Conservation (phyloP, 2,113 vertebrate species). For the Damaliscus lunatus region DNA sequence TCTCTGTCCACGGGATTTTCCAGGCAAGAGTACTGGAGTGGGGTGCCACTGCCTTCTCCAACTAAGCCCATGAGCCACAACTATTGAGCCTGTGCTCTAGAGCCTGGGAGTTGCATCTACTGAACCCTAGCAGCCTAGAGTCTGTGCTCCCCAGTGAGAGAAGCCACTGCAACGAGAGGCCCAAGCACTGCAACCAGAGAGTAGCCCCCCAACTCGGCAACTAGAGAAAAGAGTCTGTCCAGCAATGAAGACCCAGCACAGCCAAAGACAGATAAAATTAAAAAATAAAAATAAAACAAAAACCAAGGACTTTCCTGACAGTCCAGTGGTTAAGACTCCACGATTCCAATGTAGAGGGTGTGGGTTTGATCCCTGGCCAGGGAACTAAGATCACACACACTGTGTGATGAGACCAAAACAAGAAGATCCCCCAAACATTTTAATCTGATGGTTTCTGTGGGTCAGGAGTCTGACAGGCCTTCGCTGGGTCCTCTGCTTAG, state of each 20-base stretch:
- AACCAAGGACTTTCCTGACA: not conserved
- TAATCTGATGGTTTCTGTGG: not conserved
- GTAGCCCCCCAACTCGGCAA: not conserved
- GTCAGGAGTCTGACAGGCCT: not conserved
- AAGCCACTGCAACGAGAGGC: not conserved
- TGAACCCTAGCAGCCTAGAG: not conserved
- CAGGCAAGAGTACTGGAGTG: not conserved
- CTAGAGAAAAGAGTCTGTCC: not conserved
- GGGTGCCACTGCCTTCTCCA: not conserved
- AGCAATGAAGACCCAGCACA: not conserved
- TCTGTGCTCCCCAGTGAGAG: not conserved
- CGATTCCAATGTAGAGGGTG: not conserved
- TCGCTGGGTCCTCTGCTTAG: not conserved
- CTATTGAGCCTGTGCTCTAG: not conserved
- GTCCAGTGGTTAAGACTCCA: not conserved
- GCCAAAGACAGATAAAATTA: not conserved
- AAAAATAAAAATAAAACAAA: not conserved
- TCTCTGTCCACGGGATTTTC: too few relatives aligned
- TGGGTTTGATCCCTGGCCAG: rapidly evolving
- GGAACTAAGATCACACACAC: not conserved
- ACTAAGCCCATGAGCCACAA: not conserved
- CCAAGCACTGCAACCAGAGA: not conserved
- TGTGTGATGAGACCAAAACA: not conserved
- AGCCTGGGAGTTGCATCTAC: not conserved
- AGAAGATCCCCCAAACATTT: not conserved